Conservation (phyloP, 2,113 vertebrate genomes). For the Numenius arquata region DNA sequence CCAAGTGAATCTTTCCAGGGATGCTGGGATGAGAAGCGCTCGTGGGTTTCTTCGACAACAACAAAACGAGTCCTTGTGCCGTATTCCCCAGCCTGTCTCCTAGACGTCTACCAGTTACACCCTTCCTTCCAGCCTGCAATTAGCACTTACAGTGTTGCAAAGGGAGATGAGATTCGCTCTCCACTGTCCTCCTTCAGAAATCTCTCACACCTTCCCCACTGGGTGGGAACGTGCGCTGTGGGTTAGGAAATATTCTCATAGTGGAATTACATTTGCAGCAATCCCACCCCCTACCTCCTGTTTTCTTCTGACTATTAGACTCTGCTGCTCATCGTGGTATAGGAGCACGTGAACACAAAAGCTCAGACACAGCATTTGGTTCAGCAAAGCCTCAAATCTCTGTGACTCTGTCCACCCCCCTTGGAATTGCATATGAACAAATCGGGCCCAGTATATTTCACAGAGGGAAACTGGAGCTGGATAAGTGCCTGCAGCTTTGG, state of each 20-base stretch:
- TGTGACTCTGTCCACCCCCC: neutral
- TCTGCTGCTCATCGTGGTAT: neutral
- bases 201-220: slow-evolving; percentile 53
- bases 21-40: neutral
- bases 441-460: neutral
- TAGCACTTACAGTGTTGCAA: slow-evolving; percentile 38
- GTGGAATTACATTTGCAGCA: slow-evolving; percentile 42
- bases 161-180: slow-evolving; percentile 18
- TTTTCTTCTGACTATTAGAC: neutral
- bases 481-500: neutral
- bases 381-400: neutral
- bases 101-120: slow-evolving; percentile 39
- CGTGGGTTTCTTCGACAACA: neutral
- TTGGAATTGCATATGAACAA: neutral
- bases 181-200: slow-evolving; percentile 13
- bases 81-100: neutral
- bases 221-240: slow-evolving; percentile 32
- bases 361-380: neutral
- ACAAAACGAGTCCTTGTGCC: neutral
- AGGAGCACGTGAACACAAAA: neutral
- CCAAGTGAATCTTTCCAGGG: neutral
- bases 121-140: slow-evolving; percentile 40
- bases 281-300: neutral
- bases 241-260: neutral
- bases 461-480: neutral